These are phyloP conservation scores for Sardinella longiceps DNA, from an alignment of 2,797 vertebrate genomes.

Conservation along the genomic window DNA sequence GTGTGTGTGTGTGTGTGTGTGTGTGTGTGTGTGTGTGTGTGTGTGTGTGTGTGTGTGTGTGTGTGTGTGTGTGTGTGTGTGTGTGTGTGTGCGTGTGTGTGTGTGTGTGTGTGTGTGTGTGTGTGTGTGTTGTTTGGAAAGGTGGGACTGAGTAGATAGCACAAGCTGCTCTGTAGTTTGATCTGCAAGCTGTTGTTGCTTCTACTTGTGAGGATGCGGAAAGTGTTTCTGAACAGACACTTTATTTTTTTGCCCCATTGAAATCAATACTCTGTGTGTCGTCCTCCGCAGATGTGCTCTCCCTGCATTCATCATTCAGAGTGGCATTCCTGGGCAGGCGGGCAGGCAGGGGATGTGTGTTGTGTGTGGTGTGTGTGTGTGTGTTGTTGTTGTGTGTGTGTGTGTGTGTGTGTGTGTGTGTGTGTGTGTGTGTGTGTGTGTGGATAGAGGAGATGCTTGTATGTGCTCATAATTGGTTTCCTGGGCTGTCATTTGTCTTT, in stretches of 20 bases:
- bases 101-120: no score
- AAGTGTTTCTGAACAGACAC: neutral
- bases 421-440: no score
- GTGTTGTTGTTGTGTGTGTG: neutral
- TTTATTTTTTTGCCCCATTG: neutral
- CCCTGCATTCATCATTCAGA: neutral
- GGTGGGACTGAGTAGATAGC: neutral
- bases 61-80: no score
- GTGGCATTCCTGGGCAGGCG: neutral
- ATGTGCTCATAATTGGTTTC: neutral
- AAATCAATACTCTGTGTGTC: neutral
- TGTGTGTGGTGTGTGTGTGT: neutral
- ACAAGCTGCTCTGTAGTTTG: neutral
- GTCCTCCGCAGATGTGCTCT: neutral
- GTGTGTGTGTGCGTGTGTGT: no score
- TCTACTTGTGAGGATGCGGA: neutral
- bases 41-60: no score
- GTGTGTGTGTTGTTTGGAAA: no score
- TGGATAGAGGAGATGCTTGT: neutral
- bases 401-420: neutral
- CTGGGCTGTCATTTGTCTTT: neutral
- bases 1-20: no score
- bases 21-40: no score
- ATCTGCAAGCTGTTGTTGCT: neutral
- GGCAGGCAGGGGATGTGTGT: neutral